These are phyloP conservation scores for Eumaeus atala DNA, from an alignment of 1,140 invertebrate species.

Conservation along the genomic window DNA sequence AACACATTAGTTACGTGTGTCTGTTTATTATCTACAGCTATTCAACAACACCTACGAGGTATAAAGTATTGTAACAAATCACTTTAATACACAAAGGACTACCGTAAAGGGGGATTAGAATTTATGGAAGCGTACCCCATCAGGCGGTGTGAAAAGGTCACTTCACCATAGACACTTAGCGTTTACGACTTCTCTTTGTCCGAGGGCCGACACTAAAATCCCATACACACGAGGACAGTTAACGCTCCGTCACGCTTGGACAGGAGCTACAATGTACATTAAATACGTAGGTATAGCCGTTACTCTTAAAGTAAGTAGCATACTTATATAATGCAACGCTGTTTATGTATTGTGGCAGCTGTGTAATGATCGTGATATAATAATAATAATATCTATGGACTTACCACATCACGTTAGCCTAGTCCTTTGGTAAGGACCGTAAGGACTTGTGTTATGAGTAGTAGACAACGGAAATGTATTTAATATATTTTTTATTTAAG, in stretches of 20 bases:
- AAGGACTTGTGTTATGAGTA: too few relatives aligned
- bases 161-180: constrained; percentile 22
- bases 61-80: not conserved
- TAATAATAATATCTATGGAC: too few relatives aligned
- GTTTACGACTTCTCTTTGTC: constrained; percentile 49
- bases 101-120: not conserved
- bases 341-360: too few relatives aligned
- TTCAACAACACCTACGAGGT: not conserved
- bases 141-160: constrained; percentile 31
- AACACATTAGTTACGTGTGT: too few relatives aligned
- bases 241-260: not conserved
- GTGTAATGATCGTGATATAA: too few relatives aligned
- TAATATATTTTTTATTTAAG: too few relatives aligned
- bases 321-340: not conserved
- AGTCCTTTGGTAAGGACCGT: too few relatives aligned
- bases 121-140: constrained; percentile 18
- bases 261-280: not conserved
- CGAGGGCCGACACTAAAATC: constrained; percentile 24
- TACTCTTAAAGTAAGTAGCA: not conserved
- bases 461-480: too few relatives aligned
- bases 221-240: constrained; percentile 25
- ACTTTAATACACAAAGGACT: not conserved
- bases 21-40: not conserved
- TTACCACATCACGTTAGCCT: too few relatives aligned
- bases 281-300: not conserved